Conservation (phyloP, 1,140 invertebrate genomes). For the Bombus waltoni region DNA sequence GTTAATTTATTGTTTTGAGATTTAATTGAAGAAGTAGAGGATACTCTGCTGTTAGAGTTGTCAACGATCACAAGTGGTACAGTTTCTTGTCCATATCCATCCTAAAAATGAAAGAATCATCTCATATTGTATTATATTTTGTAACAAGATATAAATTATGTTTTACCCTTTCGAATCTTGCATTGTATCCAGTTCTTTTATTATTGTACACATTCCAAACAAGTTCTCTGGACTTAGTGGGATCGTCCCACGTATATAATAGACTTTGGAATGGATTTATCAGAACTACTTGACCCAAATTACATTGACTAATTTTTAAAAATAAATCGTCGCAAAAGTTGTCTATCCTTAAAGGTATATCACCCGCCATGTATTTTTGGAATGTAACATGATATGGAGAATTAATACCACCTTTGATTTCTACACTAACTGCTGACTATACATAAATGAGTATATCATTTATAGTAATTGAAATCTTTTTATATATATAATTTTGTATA, state of each 20-base stretch:
- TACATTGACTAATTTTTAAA: constrained; percentile 90
- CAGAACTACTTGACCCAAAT: constrained; percentile 88
- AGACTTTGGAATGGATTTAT: constrained; percentile 90
- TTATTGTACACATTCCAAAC: constrained; percentile 94
- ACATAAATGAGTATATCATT: constrained; percentile 56
- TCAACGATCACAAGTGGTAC: constrained; percentile 87
- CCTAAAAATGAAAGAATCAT: constrained; percentile 75
- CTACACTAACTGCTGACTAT: constrained; percentile 89
- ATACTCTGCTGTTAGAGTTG: constrained; percentile 55
- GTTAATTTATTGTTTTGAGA: constrained; percentile 51
- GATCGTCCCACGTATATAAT: constrained; percentile 94
- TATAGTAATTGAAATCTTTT: constrained; percentile 3
- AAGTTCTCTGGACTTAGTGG: constrained; percentile 87
- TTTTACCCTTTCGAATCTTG: constrained; percentile 87
- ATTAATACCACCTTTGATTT: constrained; percentile 88
- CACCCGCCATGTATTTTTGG: constrained; percentile 86
- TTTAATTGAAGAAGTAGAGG: constrained; percentile 3
- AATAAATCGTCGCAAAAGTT: constrained; percentile 93
- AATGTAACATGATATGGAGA: constrained; percentile 89
- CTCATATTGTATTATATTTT: neutral
- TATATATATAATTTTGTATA: neutral
- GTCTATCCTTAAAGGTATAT: constrained; percentile 90
- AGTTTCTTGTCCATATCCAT: constrained; percentile 86
- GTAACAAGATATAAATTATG: neutral
- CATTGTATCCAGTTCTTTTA: constrained; percentile 88